phyloP scores from a whole-genome alignment of 2,888 invertebrate genomes.

The Bedellia somnulentella region DNA sequence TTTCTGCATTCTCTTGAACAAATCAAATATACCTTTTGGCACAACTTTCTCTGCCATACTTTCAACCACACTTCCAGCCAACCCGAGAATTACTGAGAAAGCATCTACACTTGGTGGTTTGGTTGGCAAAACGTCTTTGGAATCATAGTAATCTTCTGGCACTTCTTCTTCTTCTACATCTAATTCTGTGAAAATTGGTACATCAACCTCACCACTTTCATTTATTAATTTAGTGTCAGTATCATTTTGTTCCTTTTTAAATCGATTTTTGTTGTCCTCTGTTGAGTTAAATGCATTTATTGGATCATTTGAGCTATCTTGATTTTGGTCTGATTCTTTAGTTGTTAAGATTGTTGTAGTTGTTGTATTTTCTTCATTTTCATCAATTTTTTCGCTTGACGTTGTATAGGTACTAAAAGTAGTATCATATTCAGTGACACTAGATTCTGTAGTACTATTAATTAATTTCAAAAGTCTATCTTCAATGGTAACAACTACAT shows the following conservation, averaged over 20 bases:
- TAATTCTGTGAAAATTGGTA: constrained; percentile 35
- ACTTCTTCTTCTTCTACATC: constrained; percentile 34
- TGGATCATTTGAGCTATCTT: too few relatives aligned
- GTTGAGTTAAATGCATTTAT: constrained; percentile 1
- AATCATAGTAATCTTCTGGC: constrained; percentile 49
- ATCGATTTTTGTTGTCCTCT: constrained; percentile 2
- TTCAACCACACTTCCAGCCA: constrained; percentile 49
- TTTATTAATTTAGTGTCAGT: constrained; percentile 10
- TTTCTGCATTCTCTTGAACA: constrained; percentile 47
- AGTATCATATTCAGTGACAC: constrained; percentile 20
- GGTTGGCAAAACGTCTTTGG: constrained; percentile 41
- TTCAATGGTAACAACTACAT: too few relatives aligned
- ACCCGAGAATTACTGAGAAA: constrained; percentile 40
- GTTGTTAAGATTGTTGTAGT: constrained; percentile 6
- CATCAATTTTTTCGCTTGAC: neutral
- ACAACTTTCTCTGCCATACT: constrained; percentile 47
- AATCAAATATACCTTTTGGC: constrained; percentile 40
- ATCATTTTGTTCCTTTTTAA: constrained; percentile 13
- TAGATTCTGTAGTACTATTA: constrained; percentile 28
- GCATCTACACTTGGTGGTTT: constrained; percentile 42
- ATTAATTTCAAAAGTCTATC: too few relatives aligned
- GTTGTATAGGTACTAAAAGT: too few relatives aligned
- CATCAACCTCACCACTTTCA: constrained; percentile 21
- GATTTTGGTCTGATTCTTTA: too few relatives aligned
- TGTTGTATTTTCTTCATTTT: neutral